A percentile compares a stretch with the other conserved stretches of the same genome.
Evolutionary conservation across 2,113 vertebrate genomes (phyloP).

Genomic region (Salminus brasiliensis): DNA sequence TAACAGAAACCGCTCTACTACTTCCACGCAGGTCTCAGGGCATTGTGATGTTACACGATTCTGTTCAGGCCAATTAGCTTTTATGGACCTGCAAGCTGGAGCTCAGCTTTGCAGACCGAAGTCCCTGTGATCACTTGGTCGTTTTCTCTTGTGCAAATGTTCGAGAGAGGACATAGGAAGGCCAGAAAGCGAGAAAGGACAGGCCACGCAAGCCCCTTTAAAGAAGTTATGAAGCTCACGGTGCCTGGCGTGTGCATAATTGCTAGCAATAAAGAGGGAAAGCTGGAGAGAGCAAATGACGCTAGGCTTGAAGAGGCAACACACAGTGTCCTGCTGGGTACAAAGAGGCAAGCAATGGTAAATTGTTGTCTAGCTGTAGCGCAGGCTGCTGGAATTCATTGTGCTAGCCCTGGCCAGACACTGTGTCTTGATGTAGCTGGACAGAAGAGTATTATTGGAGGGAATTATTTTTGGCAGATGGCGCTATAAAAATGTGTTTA

Average conservation of each 20-base stretch:
- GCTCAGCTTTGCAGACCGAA: slow-evolving; percentile 48
- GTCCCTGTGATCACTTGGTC: background rate
- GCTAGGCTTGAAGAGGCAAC: background rate
- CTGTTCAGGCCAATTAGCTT: slow-evolving; percentile 67
- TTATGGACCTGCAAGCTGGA: slow-evolving; percentile 65
- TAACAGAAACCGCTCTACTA: slow-evolving; percentile 46
- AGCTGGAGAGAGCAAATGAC: background rate
- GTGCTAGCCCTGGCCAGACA: slow-evolving; percentile 68
- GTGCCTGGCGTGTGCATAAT: slow-evolving; percentile 5
- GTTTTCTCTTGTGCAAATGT: background rate
- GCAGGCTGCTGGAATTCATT: slow-evolving; percentile 54
- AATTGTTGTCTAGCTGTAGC: slow-evolving; percentile 58
- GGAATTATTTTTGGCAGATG: slow-evolving; percentile 64
- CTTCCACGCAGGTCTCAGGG: slow-evolving; percentile 54
- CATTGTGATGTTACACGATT: slow-evolving; percentile 59
- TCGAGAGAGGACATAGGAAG: background rate
- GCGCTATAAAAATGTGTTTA: slow-evolving; percentile 52
- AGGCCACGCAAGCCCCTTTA: background rate
- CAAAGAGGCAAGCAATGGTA: slow-evolving; percentile 19
- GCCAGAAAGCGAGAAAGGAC: background rate
- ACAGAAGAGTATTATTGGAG: slow-evolving; percentile 57
- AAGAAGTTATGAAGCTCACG: slow-evolving; percentile 4
- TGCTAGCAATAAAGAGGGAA: background rate
- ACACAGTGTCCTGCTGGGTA: slow-evolving; percentile 4
- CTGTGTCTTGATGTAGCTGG: slow-evolving; percentile 66